Evolutionary conservation across 2,797 vertebrate species (phyloP).

Genomic region (Pogoniulus pusillus): DNA sequence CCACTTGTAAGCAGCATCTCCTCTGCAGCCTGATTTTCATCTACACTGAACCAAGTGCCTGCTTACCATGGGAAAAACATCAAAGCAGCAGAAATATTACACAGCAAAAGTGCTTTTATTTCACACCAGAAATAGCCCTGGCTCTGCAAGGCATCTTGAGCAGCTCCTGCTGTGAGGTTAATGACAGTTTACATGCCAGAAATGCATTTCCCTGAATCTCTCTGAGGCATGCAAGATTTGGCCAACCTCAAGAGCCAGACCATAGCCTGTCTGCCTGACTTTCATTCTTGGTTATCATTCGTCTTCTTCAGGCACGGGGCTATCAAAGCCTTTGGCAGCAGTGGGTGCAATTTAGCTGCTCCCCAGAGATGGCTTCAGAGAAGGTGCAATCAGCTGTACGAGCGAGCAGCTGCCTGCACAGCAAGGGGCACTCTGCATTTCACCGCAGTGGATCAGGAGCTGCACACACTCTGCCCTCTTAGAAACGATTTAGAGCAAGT

Average conservation of each 20-base stretch:
- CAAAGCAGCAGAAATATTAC: not conserved
- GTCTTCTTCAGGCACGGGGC: not conserved
- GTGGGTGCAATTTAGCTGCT: conserved; percentile 11
- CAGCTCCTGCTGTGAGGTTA: not conserved
- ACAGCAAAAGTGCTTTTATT: not conserved
- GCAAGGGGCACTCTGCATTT: not conserved
- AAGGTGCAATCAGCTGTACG: conserved; percentile 36
- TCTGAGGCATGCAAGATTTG: not conserved
- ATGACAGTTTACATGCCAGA: not conserved
- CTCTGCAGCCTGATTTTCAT: not conserved
- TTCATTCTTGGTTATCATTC: conserved; percentile 8
- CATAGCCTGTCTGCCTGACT: not conserved
- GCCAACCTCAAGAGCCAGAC: conserved; percentile 12
- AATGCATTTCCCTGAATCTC: not conserved
- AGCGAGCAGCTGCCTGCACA: conserved; percentile 44
- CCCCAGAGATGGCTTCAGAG: conserved; percentile 24
- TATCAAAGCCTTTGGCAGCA: not conserved
- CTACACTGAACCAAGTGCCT: not conserved
- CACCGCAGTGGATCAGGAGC: conserved; percentile 27
- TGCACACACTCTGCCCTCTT: not conserved
- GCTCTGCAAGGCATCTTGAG: not conserved
- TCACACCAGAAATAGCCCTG: not conserved
- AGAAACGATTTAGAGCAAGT: not conserved
- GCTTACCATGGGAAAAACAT: not conserved
- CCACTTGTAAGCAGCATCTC: not conserved